A percentile compares a stretch with the other conserved stretches of the same genome.
Conservation (phyloP, 1,140 invertebrate species). For the Apocrypta bakeri region DNA sequence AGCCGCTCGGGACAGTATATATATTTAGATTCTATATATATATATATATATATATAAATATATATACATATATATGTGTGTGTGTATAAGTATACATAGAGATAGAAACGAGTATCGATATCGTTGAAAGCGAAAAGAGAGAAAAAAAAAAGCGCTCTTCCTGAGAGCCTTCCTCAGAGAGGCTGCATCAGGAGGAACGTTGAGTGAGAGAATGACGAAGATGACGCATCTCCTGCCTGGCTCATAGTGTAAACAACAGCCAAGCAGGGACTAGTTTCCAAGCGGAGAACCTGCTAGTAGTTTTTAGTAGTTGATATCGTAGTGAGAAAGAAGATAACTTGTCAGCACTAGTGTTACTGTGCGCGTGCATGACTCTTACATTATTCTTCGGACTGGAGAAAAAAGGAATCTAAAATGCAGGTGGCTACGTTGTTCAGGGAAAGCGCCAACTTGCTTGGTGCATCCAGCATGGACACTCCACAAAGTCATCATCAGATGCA, state of each 20-base stretch:
- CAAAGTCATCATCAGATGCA: constrained; percentile 69
- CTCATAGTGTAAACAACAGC: background rate
- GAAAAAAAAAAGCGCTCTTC: too few relatives aligned
- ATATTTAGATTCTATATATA: too few relatives aligned
- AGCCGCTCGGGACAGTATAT: background rate
- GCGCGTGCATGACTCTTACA: background rate
- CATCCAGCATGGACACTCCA: constrained; percentile 76
- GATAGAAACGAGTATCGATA: too few relatives aligned
- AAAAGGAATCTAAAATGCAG: constrained; percentile 75
- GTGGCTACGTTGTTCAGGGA: constrained; percentile 82
- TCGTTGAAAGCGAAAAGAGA: background rate
- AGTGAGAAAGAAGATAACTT: background rate
- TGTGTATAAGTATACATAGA: too few relatives aligned
- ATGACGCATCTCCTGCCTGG: constrained; percentile 19
- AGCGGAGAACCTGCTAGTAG: background rate
- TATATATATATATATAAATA: too few relatives aligned
- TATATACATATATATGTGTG: too few relatives aligned
- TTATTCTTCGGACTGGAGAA: background rate
- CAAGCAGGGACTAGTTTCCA: background rate
- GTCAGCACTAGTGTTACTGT: too few relatives aligned
- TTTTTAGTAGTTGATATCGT: too few relatives aligned
- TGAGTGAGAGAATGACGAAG: constrained; percentile 1
- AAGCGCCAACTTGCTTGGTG: constrained; percentile 80
- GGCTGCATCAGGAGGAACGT: background rate
- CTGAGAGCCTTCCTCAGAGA: constrained; percentile 1